These are phyloP conservation scores for Ara ararauna DNA, from an alignment of 2,797 vertebrate species.

Conservation along the genomic window DNA sequence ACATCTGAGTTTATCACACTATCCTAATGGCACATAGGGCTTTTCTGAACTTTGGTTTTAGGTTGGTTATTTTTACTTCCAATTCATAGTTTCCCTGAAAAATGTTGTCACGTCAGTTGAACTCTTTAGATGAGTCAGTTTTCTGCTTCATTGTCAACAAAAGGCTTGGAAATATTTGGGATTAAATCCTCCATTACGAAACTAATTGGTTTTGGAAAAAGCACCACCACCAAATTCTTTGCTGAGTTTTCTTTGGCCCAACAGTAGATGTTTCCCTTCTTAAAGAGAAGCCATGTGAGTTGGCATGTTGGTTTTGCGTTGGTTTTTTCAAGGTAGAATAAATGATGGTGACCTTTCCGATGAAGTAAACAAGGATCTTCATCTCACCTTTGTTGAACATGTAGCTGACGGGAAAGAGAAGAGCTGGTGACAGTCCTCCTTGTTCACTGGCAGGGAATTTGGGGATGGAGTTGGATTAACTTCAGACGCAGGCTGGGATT, in stretches of 20 bases:
- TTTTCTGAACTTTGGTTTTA: neutral
- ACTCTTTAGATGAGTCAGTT: neutral
- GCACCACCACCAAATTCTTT: neutral
- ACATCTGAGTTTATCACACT: neutral
- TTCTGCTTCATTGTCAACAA: neutral
- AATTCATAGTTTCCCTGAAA: neutral
- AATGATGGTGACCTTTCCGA: neutral
- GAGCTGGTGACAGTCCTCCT: neutral
- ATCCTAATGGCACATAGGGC: neutral
- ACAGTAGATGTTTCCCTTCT: neutral
- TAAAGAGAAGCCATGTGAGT: neutral
- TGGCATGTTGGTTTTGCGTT: neutral
- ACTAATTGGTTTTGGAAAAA: constrained; percentile 7
- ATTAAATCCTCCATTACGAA: neutral
- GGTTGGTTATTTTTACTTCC: neutral
- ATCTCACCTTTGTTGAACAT: neutral
- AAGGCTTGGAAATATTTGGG: neutral
- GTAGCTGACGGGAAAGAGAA: neutral
- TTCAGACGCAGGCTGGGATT: constrained; percentile 22
- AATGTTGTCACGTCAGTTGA: neutral
- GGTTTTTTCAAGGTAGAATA: neutral
- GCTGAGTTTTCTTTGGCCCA: neutral
- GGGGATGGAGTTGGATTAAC: neutral
- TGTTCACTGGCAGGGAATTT: neutral
- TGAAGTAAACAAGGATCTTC: neutral